Conservation (phyloP, 1,140 invertebrate genomes). For the Drosophila teissieri region DNA sequence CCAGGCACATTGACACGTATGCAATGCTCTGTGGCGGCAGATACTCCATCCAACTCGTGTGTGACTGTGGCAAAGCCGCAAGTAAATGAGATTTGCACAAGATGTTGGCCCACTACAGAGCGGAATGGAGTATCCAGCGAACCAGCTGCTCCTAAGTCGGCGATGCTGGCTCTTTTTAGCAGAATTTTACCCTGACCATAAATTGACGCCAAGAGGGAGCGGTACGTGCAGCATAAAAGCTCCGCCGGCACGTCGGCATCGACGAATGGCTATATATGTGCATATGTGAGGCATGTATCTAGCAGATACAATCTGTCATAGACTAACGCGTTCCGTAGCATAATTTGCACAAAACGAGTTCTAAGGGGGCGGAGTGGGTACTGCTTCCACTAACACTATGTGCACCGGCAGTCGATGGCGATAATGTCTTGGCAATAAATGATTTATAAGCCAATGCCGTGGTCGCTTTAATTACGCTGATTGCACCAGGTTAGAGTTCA, state of each 20-base stretch:
- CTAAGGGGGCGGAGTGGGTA: not conserved
- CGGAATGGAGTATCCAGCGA: not conserved
- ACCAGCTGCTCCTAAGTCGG: conserved; percentile 39
- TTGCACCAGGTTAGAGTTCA: conserved; percentile 58
- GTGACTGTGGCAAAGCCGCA: conserved; percentile 34
- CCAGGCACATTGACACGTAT: conserved; percentile 59
- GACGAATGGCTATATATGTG: conserved; percentile 2
- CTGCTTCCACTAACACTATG: not conserved
- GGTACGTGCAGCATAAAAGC: conserved; percentile 42
- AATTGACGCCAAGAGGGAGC: conserved; percentile 56
- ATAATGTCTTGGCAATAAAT: conserved; percentile 73
- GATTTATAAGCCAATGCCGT: conserved; percentile 67
- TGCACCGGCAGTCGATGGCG: conserved; percentile 33
- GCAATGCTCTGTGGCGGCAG: conserved; percentile 40
- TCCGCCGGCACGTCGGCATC: conserved; percentile 46
- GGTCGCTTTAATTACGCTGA: conserved; percentile 54
- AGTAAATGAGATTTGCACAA: conserved; percentile 65
- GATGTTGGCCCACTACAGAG: conserved; percentile 47
- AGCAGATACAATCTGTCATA: conserved; percentile 77
- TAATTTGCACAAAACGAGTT: conserved; percentile 75
- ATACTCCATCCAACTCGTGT: conserved; percentile 34
- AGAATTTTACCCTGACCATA: conserved; percentile 63
- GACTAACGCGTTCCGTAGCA: conserved; percentile 64
- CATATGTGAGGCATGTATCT: conserved; percentile 53
- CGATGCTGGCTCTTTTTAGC: conserved; percentile 51